Evolutionary conservation across 2,888 invertebrate genomes (phyloP).

Genomic region (Antheraea yamamai): DNA sequence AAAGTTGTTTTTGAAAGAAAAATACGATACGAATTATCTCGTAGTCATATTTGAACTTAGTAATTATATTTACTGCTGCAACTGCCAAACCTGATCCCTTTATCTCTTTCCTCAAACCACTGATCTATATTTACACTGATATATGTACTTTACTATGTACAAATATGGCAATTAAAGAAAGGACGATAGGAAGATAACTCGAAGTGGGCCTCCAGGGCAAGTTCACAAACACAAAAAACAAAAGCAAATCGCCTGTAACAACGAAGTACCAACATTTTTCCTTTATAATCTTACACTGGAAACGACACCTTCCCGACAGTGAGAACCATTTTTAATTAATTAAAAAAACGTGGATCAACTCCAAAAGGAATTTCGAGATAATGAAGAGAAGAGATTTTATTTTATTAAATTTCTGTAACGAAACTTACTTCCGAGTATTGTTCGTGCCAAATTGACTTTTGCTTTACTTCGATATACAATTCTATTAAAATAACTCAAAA

Average conservation of each 20-base stretch:
- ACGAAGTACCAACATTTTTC: constrained; percentile 10
- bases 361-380: constrained; percentile 43
- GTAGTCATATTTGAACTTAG: too few relatives aligned
- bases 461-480: background rate
- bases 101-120: background rate
- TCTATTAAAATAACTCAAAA: background rate
- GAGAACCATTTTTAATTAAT: constrained; percentile 54
- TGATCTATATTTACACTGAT: too few relatives aligned
- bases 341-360: constrained; percentile 40
- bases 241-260: constrained; percentile 12
- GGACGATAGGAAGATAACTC: too few relatives aligned
- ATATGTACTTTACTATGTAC: too few relatives aligned
- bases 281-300: constrained; percentile 17
- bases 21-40: too few relatives aligned
- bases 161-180: too few relatives aligned
- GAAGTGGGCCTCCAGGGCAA: too few relatives aligned
- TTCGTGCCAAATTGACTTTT: constrained; percentile 32
- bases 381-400: constrained; percentile 46
- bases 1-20: too few relatives aligned
- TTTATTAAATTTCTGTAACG: constrained; percentile 36
- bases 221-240: background rate
- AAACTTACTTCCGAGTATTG: constrained; percentile 25
- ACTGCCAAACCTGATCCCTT: background rate
- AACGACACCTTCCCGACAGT: constrained; percentile 40
- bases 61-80: too few relatives aligned